Evolutionary conservation across 2,797 vertebrate genomes (phyloP).

Genomic region (Crax fasciolata): DNA sequence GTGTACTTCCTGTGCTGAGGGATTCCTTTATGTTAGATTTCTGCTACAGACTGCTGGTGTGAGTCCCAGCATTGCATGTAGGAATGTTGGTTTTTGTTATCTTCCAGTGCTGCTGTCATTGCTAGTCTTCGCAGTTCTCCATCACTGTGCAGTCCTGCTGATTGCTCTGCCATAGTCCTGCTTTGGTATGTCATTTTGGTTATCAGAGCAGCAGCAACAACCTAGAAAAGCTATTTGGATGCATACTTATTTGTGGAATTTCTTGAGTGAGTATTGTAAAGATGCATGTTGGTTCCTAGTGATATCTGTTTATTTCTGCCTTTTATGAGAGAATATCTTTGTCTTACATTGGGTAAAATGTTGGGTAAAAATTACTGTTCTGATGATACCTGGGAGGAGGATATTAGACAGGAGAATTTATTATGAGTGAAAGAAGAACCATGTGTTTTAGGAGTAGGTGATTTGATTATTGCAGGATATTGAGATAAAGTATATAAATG

Average conservation of each 20-base stretch:
- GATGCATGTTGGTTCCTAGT: background rate
- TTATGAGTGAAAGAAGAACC: background rate
- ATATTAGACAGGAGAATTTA: background rate
- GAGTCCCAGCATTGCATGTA: accelerated
- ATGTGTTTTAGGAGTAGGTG: background rate
- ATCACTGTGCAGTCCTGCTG: background rate
- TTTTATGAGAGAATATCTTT: background rate
- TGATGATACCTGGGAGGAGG: background rate
- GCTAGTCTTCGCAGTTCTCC: background rate
- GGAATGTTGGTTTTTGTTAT: background rate
- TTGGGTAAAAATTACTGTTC: background rate
- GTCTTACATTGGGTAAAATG: background rate
- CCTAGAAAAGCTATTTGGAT: background rate
- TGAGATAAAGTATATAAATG: background rate
- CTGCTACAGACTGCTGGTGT: accelerated
- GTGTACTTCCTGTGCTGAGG: accelerated
- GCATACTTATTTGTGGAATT: background rate
- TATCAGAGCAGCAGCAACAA: background rate
- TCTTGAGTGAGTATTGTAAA: background rate
- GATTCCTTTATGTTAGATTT: background rate
- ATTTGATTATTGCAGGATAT: background rate
- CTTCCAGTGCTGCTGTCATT: background rate
- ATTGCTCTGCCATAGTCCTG: background rate
- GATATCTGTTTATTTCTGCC: background rate
- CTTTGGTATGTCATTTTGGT: background rate